Base-by-base conservation (phyloP, 1,140 invertebrate genomes). In the Muscidifurax raptorellus region DNA sequence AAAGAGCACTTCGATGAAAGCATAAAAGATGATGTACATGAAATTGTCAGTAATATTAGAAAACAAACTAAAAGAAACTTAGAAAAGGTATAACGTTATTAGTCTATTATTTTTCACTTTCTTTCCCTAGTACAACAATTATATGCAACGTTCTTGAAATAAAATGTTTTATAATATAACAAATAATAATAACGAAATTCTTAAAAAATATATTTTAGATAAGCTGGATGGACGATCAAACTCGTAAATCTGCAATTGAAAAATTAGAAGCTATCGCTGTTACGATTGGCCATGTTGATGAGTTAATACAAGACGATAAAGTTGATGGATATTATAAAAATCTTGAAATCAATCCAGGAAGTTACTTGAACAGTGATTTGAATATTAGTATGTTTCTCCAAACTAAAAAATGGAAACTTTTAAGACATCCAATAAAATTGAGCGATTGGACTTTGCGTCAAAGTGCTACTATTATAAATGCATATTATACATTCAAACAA, bases 191-290 rank as follows among this genome's bases (percentile, higher is more conserved):
- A 1, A 52, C n/a, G n/a, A 52, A 40, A 9, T 40, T 69, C 5
- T 27, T 69, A n/a, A 74, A 74, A 72, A 74, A 30, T 25, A 3
- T 72, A 44, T 52, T n/a, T 36, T 40, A 85, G 84, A 94, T 95
- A 10, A 94, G 95, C 59, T 97, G 96, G 96, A 95, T 97, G 94
- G 96, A 96, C 86, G 90, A 93, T 10, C 92, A 94, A 36, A 96
- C 96, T 1, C 93, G 93, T 83, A 89, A 88, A 83, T 92, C 93
- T 82, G 95, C 95, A 12, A 82, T 94, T 72, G 91, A 94, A 0
- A 95, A 95, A 89, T 93, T 94, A 13, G 89, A 91, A n/a, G 91
- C 92, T 0, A 95, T 95, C 86, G 88, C 91, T 6, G 89, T 94
- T 0, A 92, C 94, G 76, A 93, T 96, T 78, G 95, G 93, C 2